phyloP scores from a whole-genome alignment of 2,113 vertebrate species.

The Ovis aries region DNA sequence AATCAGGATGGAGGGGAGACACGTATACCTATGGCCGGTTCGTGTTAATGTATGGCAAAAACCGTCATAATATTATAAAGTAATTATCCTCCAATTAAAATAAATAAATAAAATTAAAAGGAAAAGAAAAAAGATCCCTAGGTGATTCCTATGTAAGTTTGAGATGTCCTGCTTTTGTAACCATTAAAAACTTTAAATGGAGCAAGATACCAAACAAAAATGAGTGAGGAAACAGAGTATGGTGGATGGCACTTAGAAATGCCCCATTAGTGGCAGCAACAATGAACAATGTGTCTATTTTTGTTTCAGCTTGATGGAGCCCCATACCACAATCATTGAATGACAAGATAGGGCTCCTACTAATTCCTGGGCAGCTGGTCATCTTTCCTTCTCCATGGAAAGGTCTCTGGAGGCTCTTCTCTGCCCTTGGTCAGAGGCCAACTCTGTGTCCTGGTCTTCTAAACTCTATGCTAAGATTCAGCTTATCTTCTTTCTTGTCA shows the following conservation, averaged over 20 bases:
- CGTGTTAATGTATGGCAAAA: not conserved
- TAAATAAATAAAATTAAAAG: not conserved
- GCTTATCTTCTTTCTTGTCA: not conserved
- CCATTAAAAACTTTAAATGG: not conserved
- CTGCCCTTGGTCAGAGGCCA: not conserved
- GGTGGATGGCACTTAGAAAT: not conserved
- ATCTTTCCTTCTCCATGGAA: not conserved
- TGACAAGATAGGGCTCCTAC: not conserved
- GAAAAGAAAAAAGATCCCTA: not conserved
- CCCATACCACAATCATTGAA: not conserved
- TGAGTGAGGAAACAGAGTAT: not conserved
- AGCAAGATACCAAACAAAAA: not conserved
- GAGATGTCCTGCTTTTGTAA: not conserved
- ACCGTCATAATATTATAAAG: not conserved
- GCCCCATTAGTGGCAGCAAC: not conserved
- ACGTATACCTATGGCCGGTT: not conserved
- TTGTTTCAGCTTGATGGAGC: not conserved
- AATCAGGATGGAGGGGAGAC: not conserved
- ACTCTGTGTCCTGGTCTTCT: not conserved
- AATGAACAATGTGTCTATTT: not conserved
- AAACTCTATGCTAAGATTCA: not conserved
- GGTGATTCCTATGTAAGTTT: not conserved
- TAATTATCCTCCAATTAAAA: not conserved
- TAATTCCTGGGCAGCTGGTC: not conserved
- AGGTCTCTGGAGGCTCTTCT: not conserved